These are phyloP conservation scores for Eupeodes luniger DNA, from an alignment of 2,888 invertebrate species.

Conservation along the genomic window DNA sequence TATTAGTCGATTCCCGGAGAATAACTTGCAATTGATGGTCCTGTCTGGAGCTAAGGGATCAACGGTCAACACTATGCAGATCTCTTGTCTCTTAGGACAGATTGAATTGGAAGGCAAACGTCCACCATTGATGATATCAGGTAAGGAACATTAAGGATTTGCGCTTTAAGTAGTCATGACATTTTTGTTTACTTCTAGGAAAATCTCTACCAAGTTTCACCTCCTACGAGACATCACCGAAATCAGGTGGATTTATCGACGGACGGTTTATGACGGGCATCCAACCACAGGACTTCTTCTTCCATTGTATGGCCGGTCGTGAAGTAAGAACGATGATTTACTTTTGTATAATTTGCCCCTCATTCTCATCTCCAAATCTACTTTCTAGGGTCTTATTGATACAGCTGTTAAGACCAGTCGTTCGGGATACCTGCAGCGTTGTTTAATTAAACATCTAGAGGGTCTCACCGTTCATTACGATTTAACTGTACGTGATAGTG, in stretches of 20 bases:
- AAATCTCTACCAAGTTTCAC: conserved; percentile 96
- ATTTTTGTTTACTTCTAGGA: conserved; percentile 84
- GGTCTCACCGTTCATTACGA: conserved; percentile 97
- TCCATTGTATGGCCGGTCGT: conserved; percentile 99
- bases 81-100: conserved; percentile 98
- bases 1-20: conserved; percentile 94
- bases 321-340: conserved; percentile 87
- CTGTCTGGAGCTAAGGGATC: conserved; percentile 99
- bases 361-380: no score
- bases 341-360: no score
- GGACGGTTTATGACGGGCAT: conserved; percentile 99
- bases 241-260: conserved; percentile 98
- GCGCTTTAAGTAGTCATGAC: not conserved
- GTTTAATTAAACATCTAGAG: conserved; percentile 98
- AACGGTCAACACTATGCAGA: conserved; percentile 98
- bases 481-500: conserved; percentile 97
- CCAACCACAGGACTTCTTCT: conserved; percentile 98
- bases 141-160: conserved; percentile 57
- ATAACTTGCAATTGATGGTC: conserved; percentile 99
- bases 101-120: conserved; percentile 99
- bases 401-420: conserved; percentile 99
- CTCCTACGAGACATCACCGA: conserved; percentile 93
- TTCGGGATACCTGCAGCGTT: conserved; percentile 98
- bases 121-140: conserved; percentile 96
- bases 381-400: conserved; percentile 94